These are phyloP conservation scores for Oreochromis mossambicus DNA, from an alignment of 2,797 vertebrate genomes.

Conservation along the genomic window DNA sequence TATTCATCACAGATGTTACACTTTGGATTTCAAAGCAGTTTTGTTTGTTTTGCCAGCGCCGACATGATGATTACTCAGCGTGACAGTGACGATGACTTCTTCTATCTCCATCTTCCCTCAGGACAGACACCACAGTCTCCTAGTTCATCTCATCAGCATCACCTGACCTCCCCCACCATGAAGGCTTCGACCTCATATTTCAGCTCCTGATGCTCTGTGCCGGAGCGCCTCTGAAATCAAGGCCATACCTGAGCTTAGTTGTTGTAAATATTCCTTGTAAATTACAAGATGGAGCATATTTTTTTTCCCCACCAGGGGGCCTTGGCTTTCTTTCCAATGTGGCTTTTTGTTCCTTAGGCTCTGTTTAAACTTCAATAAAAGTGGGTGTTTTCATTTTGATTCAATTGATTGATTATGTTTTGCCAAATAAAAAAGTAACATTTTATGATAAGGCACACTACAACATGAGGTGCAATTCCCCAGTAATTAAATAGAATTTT, in stretches of 20 bases:
- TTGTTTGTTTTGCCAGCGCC: neutral
- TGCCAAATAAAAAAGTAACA: neutral
- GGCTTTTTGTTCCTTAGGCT: neutral
- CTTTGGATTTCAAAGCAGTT: neutral
- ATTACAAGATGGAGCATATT: neutral
- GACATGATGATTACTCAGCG: neutral
- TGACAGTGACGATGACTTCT: neutral
- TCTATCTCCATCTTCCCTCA: slow-evolving; percentile 11
- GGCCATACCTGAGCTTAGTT: neutral
- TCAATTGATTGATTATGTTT: neutral
- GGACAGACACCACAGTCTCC: slow-evolving; percentile 69
- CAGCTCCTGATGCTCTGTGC: slow-evolving; percentile 52
- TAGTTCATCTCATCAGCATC: slow-evolving; percentile 70
- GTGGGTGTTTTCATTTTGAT: neutral
- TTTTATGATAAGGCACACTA: neutral
- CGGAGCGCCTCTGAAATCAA: neutral
- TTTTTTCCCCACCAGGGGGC: neutral
- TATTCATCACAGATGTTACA: neutral
- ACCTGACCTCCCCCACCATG: slow-evolving; percentile 59
- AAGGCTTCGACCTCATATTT: slow-evolving; percentile 67
- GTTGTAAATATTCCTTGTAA: neutral
- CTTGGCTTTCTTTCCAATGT: neutral
- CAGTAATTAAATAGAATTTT: neutral
- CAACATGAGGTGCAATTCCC: neutral
- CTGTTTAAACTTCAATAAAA: neutral